Base-by-base conservation (phyloP, 1,140 invertebrate genomes). In the Drosophila mojavensis region DNA sequence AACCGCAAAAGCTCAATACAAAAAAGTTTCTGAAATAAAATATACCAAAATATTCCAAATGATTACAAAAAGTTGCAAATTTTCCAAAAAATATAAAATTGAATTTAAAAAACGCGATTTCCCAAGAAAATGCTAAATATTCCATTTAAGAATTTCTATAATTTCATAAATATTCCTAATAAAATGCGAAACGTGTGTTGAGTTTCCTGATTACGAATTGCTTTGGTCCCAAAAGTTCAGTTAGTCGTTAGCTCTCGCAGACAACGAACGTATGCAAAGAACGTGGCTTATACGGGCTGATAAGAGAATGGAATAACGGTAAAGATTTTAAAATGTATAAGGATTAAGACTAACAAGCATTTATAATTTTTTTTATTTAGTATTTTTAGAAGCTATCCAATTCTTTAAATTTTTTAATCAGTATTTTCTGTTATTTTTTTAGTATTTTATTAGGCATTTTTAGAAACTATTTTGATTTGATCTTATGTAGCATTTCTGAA, bases 31-130 rank as follows among this genome's bases (percentile, higher is more conserved):
- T 51, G 10, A 76, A 68, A 64, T 55, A 28, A 53, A 43, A 43
- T 51, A 60, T 50, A 72, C 24, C 13, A 28, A 79, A 70, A 63
- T 66, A 72, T 60, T 56, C 11, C 39, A 80, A 78, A 79, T 81
- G 51, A 64, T 53, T 55, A 68, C 62, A 63, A 61, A 72, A 64
- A 36, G 53, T 5, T 54, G 30, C 9, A 54, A 74, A 58, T 20
- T 70, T 66, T 66, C 17, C n/a, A 43, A 58, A 77, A 61, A 58
- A 55, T 43, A 30, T 43, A 17, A 53, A 60, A 68, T 33, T 20
- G 4, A 60, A 43, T 43, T 64, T 54, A 30, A 20, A 45, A 24
- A 28, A 17, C 24, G n/a, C 20, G 24, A 1, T 13, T 4, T 9
- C 4, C n/a, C 24, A 20, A 36, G 15, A 43, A 50, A 24, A 39